Percentiles rank a stretch among this genome's conserved stretches.
These are phyloP conservation scores for Brenthis daphne DNA, from an alignment of 2,888 invertebrate genomes.

Conservation along the genomic window DNA sequence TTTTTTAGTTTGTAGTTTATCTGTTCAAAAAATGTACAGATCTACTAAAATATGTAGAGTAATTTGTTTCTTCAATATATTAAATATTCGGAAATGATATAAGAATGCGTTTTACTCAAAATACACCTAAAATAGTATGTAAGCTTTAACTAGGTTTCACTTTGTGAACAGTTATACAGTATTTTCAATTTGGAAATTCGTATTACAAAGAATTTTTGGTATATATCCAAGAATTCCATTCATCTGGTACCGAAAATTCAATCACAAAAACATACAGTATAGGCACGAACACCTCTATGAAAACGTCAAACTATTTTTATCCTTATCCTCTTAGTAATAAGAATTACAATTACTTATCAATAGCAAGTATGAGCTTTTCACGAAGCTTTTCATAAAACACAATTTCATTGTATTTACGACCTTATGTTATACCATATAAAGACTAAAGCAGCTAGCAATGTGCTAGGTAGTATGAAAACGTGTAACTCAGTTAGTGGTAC, in stretches of 20 bases:
- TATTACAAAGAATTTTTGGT: conserved; percentile 20
- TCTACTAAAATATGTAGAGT: too few relatives aligned
- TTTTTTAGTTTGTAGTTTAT: too few relatives aligned
- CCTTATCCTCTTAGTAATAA: not conserved
- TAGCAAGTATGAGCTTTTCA: not conserved
- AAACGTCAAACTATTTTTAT: not conserved
- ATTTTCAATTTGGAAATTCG: conserved; percentile 50
- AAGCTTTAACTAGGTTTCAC: conserved; percentile 12
- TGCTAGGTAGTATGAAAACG: too few relatives aligned
- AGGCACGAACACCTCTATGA: conserved; percentile 12
- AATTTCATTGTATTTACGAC: not conserved
- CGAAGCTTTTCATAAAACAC: not conserved
- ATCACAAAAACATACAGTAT: conserved; percentile 22
- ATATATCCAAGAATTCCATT: conserved; percentile 14
- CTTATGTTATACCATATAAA: rapidly evolving
- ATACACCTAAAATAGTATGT: too few relatives aligned
- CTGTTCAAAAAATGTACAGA: too few relatives aligned
- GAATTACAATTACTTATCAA: not conserved
- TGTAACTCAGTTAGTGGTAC: conserved; percentile 9
- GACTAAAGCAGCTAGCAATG: conserved; percentile 7
- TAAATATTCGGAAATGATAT: too few relatives aligned
- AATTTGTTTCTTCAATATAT: too few relatives aligned
- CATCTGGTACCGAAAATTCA: conserved; percentile 33
- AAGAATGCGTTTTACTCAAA: too few relatives aligned
- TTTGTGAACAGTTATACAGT: conserved; percentile 41